Percentiles rank a stretch among this genome's conserved stretches.
Conservation (phyloP, 2,113 vertebrate genomes). For the Eidolon helvum region DNA sequence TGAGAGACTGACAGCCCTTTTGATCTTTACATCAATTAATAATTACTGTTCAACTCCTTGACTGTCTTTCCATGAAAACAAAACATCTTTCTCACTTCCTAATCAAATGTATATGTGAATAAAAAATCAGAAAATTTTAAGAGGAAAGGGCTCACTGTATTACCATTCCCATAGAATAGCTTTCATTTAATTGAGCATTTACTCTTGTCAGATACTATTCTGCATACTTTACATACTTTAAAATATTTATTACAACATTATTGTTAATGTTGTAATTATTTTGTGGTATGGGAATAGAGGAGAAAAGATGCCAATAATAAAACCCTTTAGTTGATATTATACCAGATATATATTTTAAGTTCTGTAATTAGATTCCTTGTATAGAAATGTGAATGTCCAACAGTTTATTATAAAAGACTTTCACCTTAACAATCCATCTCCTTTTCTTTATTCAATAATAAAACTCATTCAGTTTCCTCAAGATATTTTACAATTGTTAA, state of each 20-base stretch:
- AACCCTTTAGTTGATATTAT: slow-evolving; percentile 2
- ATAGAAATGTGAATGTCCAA: slow-evolving; percentile 16
- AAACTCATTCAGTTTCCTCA: slow-evolving; percentile 15
- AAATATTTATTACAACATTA: slow-evolving; percentile 39
- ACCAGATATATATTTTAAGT: background rate
- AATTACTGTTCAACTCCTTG: slow-evolving; percentile 14
- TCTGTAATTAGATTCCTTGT: background rate
- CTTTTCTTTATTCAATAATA: slow-evolving; percentile 30
- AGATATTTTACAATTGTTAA: slow-evolving; percentile 19
- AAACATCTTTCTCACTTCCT: background rate
- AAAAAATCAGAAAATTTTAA: slow-evolving; percentile 44
- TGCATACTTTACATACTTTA: background rate
- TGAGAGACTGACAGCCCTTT: background rate
- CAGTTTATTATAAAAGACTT: slow-evolving; percentile 33
- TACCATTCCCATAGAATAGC: background rate
- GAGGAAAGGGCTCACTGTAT: background rate
- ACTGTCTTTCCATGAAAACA: slow-evolving; percentile 29
- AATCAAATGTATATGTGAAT: background rate
- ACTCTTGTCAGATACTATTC: background rate
- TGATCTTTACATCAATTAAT: background rate
- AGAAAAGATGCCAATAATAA: background rate
- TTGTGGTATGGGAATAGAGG: background rate
- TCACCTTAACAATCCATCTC: background rate
- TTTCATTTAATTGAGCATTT: slow-evolving; percentile 17
- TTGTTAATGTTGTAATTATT: slow-evolving; percentile 16